phyloP scores from a whole-genome alignment of 2,888 invertebrate genomes.

The Lasius fuliginosus region DNA sequence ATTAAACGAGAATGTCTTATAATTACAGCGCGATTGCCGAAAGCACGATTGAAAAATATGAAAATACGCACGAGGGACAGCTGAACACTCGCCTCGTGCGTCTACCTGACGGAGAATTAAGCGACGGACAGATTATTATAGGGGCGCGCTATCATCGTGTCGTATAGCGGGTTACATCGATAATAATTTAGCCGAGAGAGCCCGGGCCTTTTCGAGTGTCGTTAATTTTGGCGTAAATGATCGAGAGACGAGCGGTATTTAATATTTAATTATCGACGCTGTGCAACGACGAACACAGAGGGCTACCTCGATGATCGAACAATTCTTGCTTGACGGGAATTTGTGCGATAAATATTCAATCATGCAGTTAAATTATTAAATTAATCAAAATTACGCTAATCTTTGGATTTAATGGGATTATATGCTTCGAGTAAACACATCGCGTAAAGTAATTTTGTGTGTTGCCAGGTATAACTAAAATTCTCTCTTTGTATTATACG shows the following conservation, averaged over 20 bases:
- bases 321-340: background rate
- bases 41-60: background rate
- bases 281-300: background rate
- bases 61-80: background rate
- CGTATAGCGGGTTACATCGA: conserved; percentile 30
- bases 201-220: background rate
- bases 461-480: background rate
- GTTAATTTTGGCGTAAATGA: conserved; percentile 14
- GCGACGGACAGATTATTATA: conserved; percentile 22
- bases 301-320: background rate
- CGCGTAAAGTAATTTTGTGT: background rate
- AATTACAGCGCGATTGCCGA: conserved; percentile 6
- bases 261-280: conserved; percentile 32
- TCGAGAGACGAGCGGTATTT: conserved; percentile 13
- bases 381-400: background rate
- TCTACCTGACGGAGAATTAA: conserved; percentile 12
- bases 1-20: background rate
- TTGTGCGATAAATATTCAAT: background rate
- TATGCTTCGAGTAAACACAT: background rate
- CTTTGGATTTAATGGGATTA: background rate
- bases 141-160: background rate
- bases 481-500: background rate
- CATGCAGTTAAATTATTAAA: background rate
- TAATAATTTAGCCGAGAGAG: conserved; percentile 33
- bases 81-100: background rate